Conservation (phyloP, 2,888 invertebrate genomes). For the Norana najaformis region DNA sequence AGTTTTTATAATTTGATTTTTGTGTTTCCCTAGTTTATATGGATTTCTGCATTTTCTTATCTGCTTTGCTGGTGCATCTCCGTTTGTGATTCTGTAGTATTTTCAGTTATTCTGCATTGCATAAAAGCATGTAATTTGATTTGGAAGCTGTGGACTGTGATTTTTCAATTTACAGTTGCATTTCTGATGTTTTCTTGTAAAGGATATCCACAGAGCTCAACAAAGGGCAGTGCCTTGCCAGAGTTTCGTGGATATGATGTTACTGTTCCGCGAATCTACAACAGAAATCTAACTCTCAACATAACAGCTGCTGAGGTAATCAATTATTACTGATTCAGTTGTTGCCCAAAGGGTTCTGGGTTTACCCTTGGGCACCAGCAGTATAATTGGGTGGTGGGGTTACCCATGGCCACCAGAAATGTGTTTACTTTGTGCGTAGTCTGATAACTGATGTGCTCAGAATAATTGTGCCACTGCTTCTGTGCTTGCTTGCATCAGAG, state of each 20-base stretch:
- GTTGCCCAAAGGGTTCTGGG: background rate
- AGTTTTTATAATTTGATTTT: background rate
- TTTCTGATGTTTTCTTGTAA: background rate
- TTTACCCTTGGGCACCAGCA: background rate
- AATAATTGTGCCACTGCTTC: background rate
- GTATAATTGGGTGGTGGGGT: background rate
- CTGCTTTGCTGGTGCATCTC: background rate
- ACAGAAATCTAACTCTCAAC: conserved; percentile 14
- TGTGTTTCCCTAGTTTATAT: background rate
- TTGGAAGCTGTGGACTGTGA: background rate
- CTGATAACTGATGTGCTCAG: background rate
- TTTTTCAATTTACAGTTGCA: background rate
- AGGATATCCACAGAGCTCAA: background rate
- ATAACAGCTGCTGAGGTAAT: conserved; percentile 6
- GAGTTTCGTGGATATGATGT: background rate
- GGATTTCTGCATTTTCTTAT: background rate
- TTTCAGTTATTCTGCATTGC: conserved; percentile 13
- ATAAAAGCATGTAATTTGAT: background rate
- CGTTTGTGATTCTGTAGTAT: background rate
- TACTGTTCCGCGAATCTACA: background rate
- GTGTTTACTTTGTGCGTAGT: background rate
- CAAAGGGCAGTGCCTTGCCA: conserved; percentile 15
- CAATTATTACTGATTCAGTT: background rate
- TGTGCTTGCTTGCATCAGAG: background rate
- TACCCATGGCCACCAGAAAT: background rate